A percentile compares a stretch with the other conserved stretches of the same genome.
Conservation (phyloP, 2,797 vertebrate species). For the Pseudomugil tenellus region DNA sequence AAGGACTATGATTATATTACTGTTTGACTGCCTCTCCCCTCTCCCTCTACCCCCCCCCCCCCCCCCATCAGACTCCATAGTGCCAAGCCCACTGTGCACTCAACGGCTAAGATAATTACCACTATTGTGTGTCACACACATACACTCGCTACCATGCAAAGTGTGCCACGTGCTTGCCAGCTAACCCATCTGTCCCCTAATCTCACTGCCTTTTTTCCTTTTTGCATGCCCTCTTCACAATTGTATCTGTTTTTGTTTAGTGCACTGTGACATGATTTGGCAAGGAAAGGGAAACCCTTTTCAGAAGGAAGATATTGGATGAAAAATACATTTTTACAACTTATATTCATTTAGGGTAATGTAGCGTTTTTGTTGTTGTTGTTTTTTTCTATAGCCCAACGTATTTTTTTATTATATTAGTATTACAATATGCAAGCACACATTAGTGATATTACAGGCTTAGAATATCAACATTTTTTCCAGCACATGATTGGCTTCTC, state of each 20-base stretch:
- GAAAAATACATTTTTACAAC: conserved; percentile 32
- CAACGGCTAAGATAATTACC: conserved; percentile 84
- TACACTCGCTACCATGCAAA: conserved; percentile 67
- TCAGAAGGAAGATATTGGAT: conserved; percentile 14
- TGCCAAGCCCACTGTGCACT: conserved; percentile 78
- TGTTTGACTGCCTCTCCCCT: conserved; percentile 80
- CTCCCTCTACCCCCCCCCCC: conserved; percentile 34
- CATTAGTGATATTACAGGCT: conserved; percentile 22
- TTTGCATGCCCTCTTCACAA: conserved; percentile 25
- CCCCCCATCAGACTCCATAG: conserved; percentile 67
- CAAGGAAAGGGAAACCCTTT: conserved; percentile 33
- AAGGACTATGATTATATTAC: conserved; percentile 87
- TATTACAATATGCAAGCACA: conserved; percentile 12
- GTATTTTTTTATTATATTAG: conserved; percentile 8
- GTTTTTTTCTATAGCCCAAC: conserved; percentile 20
- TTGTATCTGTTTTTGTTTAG: conserved; percentile 57
- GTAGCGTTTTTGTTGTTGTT: conserved; percentile 2
- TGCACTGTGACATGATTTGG: conserved; percentile 46
- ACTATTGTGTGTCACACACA: conserved; percentile 79
- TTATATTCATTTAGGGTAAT: conserved; percentile 18
- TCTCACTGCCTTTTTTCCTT: conserved; percentile 37
- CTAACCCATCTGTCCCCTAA: conserved; percentile 74
- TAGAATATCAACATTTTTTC: conserved; percentile 49
- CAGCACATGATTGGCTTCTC: conserved; percentile 26
- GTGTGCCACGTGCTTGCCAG: conserved; percentile 74